Evolutionary conservation across 2,113 vertebrate species (phyloP).

Genomic region (Piliocolobus tephrosceles): DNA sequence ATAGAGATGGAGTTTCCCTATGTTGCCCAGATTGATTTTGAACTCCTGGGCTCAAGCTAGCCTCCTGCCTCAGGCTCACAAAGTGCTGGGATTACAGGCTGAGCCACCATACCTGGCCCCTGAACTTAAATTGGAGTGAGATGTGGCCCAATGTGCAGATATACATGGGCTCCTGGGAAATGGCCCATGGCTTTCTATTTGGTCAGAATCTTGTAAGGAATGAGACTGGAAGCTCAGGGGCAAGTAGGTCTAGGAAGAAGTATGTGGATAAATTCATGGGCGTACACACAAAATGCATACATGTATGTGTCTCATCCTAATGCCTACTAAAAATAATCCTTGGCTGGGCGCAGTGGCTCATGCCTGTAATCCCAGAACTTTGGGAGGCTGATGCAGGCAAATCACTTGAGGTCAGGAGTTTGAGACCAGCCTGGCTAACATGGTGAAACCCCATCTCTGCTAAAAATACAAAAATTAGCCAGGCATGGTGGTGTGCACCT

Average conservation of each 20-base stretch:
- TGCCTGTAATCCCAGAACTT: no score
- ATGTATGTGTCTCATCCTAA: background rate
- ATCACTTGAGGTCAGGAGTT: no score
- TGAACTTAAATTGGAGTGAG: background rate
- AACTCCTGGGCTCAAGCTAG: background rate
- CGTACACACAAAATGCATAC: background rate
- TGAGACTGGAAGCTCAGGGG: background rate
- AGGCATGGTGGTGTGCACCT: no score
- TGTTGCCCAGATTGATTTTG: background rate
- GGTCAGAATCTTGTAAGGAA: background rate
- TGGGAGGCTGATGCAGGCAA: no score
- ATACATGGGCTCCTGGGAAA: background rate
- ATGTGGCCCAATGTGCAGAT: background rate
- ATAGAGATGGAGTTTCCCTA: background rate
- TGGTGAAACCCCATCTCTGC: no score
- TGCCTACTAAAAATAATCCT: background rate
- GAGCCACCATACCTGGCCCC: no score
- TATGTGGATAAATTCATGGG: background rate
- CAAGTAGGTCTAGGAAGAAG: background rate
- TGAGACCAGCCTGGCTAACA: no score
- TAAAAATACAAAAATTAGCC: no score
- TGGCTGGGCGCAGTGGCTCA: no score
- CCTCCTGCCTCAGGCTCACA: background rate
- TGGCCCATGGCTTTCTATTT: background rate
- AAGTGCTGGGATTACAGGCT: background rate